These are phyloP conservation scores for Philhelius pedissequus DNA, from an alignment of 2,888 invertebrate genomes.

Conservation along the genomic window DNA sequence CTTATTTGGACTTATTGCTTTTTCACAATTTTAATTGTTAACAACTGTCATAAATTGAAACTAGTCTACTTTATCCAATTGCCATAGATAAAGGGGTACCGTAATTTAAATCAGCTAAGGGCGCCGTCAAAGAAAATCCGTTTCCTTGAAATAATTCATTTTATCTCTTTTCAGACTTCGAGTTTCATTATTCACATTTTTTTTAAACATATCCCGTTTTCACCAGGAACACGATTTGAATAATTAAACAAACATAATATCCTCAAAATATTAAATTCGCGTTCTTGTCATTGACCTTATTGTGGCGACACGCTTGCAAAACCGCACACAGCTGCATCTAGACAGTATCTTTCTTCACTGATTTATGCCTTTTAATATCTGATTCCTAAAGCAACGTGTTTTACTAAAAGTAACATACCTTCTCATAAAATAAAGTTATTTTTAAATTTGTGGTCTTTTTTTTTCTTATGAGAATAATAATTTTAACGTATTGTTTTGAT, in stretches of 20 bases:
- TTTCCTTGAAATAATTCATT: no score
- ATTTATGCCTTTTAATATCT: background rate
- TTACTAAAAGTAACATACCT: background rate
- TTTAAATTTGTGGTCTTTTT: background rate
- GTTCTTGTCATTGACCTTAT: constrained; percentile 17
- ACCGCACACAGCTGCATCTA: background rate
- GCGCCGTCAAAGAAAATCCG: no score
- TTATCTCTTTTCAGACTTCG: background rate
- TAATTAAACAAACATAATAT: background rate
- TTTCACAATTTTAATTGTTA: no score
- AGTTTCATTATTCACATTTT: background rate
- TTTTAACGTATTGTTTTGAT: background rate
- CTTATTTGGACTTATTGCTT: no score
- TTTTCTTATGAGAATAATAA: background rate
- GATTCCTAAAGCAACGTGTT: background rate
- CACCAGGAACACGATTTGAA: no score
- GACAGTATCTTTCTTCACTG: background rate
- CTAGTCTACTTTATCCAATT: no score
- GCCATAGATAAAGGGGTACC: no score
- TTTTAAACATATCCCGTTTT: background rate
- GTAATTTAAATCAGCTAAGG: no score
- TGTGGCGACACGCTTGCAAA: background rate
- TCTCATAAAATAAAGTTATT: background rate
- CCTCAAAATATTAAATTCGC: background rate
- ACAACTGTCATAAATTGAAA: no score